phyloP scores from a whole-genome alignment of 2,113 vertebrate species.

The Cololabis saira region DNA sequence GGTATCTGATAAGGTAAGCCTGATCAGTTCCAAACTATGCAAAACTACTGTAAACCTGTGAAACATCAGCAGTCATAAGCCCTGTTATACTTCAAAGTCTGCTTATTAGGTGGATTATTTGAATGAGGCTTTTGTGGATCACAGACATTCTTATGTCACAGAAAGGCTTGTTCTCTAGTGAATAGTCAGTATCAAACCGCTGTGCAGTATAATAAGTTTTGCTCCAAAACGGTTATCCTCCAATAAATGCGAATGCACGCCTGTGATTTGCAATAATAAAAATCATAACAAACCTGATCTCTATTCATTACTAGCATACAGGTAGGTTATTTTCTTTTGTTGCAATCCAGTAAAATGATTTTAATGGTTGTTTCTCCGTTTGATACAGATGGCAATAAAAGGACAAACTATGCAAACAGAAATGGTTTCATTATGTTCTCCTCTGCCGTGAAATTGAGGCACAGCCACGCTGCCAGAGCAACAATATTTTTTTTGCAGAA shows the following conservation, averaged over 20 bases:
- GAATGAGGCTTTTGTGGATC: not conserved
- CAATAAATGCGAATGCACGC: not conserved
- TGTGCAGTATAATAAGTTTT: not conserved
- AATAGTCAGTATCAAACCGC: not conserved
- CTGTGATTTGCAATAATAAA: constrained; percentile 31
- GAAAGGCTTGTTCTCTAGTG: not conserved
- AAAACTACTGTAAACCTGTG: too few species aligned
- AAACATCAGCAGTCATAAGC: too few species aligned
- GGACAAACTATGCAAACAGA: constrained; percentile 31
- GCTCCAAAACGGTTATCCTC: not conserved
- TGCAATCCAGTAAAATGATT: constrained; percentile 36
- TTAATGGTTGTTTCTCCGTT: constrained; percentile 45
- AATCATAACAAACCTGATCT: constrained; percentile 17
- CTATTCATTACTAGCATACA: constrained; percentile 30
- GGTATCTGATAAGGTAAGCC: too few species aligned
- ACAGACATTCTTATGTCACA: not conserved
- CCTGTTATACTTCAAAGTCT: too few species aligned
- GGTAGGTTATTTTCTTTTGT: constrained; percentile 21
- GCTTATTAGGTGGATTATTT: not conserved
- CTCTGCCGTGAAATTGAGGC: constrained; percentile 48
- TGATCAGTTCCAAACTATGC: too few species aligned
- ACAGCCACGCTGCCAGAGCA: constrained; percentile 7
- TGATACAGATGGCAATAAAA: constrained; percentile 16
- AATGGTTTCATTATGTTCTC: constrained; percentile 42
- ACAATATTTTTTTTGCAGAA: constrained; percentile 6